A percentile compares a stretch with the other conserved stretches of the same genome.
These are phyloP conservation scores for Mythimna lalbum DNA, from an alignment of 2,888 invertebrate genomes.

Conservation along the genomic window DNA sequence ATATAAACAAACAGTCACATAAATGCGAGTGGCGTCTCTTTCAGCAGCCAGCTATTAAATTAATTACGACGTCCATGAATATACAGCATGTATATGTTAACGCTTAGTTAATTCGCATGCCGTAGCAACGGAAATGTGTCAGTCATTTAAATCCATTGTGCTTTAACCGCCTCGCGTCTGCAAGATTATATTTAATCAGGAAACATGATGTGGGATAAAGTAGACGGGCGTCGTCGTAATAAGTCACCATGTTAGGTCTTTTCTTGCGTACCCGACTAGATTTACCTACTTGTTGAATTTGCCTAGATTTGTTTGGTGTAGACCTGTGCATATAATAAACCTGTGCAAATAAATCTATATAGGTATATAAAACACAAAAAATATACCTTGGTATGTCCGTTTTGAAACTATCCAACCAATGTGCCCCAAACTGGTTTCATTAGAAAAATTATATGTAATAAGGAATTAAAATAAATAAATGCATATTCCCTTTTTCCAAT, in stretches of 20 bases:
- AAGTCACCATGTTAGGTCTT: slow-evolving; percentile 45
- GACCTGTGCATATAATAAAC: background rate
- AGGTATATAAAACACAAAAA: no score
- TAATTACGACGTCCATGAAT: slow-evolving; percentile 34
- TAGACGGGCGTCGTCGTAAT: slow-evolving; percentile 52
- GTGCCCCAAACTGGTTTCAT: no score
- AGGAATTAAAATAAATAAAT: no score
- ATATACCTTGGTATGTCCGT: no score
- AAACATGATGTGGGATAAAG: slow-evolving; percentile 69
- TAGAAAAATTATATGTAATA: no score
- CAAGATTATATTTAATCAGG: slow-evolving; percentile 76
- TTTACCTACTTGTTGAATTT: slow-evolving; percentile 55
- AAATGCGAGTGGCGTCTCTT: slow-evolving; percentile 15
- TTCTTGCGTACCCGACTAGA: slow-evolving; percentile 13
- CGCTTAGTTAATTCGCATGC: slow-evolving; percentile 35
- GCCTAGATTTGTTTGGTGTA: slow-evolving; percentile 8
- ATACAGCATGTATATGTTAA: slow-evolving; percentile 28
- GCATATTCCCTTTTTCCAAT: no score
- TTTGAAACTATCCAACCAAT: no score
- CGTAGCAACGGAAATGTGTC: slow-evolving; percentile 52
- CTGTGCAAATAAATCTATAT: background rate
- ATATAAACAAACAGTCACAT: slow-evolving; percentile 6
- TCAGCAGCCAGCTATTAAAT: slow-evolving; percentile 34
- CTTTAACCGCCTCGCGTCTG: slow-evolving; percentile 67
- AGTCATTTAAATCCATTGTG: slow-evolving; percentile 73